Percentiles rank a stretch among this genome's conserved stretches.
phyloP scores from a whole-genome alignment of 2,797 vertebrate species.

The Gephyroberyx darwinii region DNA sequence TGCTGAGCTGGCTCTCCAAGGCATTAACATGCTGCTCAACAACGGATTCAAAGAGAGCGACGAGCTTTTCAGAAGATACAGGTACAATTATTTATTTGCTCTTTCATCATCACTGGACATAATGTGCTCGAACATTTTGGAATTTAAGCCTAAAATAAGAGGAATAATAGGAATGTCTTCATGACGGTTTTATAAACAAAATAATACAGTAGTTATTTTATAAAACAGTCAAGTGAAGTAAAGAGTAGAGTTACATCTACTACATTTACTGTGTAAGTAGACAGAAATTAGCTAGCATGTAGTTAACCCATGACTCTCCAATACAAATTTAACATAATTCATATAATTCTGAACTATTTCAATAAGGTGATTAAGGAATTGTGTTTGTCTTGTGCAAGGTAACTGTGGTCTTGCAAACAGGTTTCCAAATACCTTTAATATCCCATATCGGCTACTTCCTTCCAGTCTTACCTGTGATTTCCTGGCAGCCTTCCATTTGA shows the following conservation, averaged over 20 bases:
- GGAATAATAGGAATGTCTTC: neutral
- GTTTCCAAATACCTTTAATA: neutral
- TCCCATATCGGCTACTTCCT: neutral
- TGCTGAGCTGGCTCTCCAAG: slow-evolving; percentile 93
- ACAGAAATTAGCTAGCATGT: too few relatives aligned
- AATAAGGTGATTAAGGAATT: neutral
- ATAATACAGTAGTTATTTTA: neutral
- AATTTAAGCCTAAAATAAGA: neutral
- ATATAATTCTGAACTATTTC: neutral
- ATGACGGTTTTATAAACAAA: neutral
- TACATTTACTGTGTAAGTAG: too few relatives aligned
- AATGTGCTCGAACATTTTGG: neutral
- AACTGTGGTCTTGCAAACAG: neutral
- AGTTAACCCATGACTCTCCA: too few relatives aligned
- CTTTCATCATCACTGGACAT: too few relatives aligned
- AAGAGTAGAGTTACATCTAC: neutral
- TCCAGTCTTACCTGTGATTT: slow-evolving; percentile 1
- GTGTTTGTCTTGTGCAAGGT: neutral
- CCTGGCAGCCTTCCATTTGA: neutral
- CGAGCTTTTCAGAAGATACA: slow-evolving; percentile 97
- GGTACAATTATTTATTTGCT: slow-evolving; percentile 72
- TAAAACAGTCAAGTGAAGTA: neutral
- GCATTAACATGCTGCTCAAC: slow-evolving; percentile 98
- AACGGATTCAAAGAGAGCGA: slow-evolving; percentile 98
- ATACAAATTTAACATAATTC: too few relatives aligned